Base-by-base conservation (phyloP, 2,888 invertebrate species). In the Lucinisca nassula region DNA sequence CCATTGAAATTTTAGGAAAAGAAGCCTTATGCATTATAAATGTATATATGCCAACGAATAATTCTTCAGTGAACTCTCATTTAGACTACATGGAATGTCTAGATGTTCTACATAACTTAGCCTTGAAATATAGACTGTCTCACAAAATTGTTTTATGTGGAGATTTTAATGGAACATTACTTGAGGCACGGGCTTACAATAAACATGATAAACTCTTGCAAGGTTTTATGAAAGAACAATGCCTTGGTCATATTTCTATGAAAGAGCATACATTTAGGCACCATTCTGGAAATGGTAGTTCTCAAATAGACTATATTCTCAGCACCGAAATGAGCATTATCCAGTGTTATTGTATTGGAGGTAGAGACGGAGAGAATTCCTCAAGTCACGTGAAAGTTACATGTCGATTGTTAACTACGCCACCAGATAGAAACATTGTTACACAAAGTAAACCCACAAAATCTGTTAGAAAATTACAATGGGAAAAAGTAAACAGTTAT, bases 251-350 rank as follows among this genome's bases (percentile, higher is more conserved):
- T 61, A 30, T 24, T 27, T 24, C 4, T 8, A 30, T 30, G 1
- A 24, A 3, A 21, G n/a, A n/a, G n/a, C n/a, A n/a, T n/a, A 73
- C 38, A 73, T 73, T 73, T 37, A 73, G n/a, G 2, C 37, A 38
- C 10, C 73, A 73, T 24, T 14, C n/a, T 12, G 73, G 73, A 3
- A n/a, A 21, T 37, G n/a, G n/a, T n/a, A 12, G 37, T 6, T 73
- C 73, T 4, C 73, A 73, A 38, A 73, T 73, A 40, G 73, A 73
- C 30, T 73, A 73, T 38, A 27, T 73, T 37, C 38, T 73, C 12
- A 37, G 12, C 4, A 35, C 4, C 10, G 2, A 27, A 10, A 21
- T 37, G 38, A 17, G 10, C 6, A 4, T 73, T n/a, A 37, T 73
- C 38, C 8, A 17, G 1, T 3, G 27, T 6, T 6, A n/a, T n/a